phyloP scores from a whole-genome alignment of 92 coral and sea anemone species.

The Phenganax subtilis region DNA sequence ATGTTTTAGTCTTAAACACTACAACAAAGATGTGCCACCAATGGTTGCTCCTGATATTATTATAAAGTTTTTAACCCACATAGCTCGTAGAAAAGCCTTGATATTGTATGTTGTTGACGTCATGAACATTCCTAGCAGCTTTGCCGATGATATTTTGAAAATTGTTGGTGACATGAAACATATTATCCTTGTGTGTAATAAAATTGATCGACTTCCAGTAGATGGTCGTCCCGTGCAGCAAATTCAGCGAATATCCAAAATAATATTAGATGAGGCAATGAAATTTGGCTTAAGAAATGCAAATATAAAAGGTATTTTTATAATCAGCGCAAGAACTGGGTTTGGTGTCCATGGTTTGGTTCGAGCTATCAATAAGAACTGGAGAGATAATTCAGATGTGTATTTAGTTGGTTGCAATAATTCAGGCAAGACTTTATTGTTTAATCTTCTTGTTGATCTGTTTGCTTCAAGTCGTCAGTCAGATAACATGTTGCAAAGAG shows the following conservation, averaged over 20 bases:
- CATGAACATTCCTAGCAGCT: conserved; percentile 75
- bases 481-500: conserved; percentile 77
- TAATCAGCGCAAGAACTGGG: conserved; percentile 84
- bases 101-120: conserved; percentile 76
- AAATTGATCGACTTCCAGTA: conserved; percentile 74
- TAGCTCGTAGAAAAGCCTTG: conserved; percentile 68
- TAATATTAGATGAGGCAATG: conserved; percentile 48
- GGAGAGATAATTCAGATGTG: conserved; percentile 80
- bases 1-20: conserved; percentile 71
- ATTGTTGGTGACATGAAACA: conserved; percentile 87
- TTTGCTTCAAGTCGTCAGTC: conserved; percentile 63
- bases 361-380: conserved; percentile 56
- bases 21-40: conserved; percentile 63
- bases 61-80: conserved; percentile 54
- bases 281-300: conserved; percentile 71
- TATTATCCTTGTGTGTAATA: conserved; percentile 77
- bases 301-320: conserved; percentile 61
- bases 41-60: conserved; percentile 49
- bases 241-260: conserved; percentile 49
- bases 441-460: conserved; percentile 74
- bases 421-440: conserved; percentile 82
- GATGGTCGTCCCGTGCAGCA: conserved; percentile 72
- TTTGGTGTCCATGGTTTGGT: conserved; percentile 73
- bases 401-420: conserved; percentile 81
- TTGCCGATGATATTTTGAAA: conserved; percentile 56